Percentiles rank a stretch among this genome's conserved stretches.
phyloP scores from a whole-genome alignment of 2,797 vertebrate species.

The Anas acuta region DNA sequence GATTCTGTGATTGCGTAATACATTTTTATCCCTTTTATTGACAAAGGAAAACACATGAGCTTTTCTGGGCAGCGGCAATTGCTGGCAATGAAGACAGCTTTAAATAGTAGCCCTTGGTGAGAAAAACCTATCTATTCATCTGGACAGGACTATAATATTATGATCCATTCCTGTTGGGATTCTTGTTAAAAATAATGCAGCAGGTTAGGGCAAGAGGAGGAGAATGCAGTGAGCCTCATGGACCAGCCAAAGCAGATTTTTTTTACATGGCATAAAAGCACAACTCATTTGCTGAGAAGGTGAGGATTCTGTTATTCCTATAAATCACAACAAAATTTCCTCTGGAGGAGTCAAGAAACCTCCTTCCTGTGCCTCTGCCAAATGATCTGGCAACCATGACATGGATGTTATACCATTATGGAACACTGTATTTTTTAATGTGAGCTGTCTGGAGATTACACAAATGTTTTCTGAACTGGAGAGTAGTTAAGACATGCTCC shows the following conservation, averaged over 20 bases:
- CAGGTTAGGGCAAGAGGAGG: not conserved
- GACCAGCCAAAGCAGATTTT: not conserved
- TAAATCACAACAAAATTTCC: not conserved
- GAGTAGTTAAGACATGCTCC: not conserved
- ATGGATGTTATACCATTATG: not conserved
- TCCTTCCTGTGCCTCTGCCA: not conserved
- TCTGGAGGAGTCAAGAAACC: not conserved
- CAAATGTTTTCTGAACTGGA: not conserved
- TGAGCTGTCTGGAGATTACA: not conserved
- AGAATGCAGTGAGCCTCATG: not conserved
- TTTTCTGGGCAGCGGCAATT: not conserved
- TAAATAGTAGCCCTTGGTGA: not conserved
- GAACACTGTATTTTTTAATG: not conserved
- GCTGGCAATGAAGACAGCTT: not conserved
- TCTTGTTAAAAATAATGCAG: not conserved
- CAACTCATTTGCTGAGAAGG: not conserved
- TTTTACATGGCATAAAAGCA: not conserved
- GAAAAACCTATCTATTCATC: not conserved
- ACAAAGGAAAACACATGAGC: not conserved
- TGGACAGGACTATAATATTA: not conserved
- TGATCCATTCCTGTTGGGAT: not conserved
- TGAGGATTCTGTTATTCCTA: not conserved
- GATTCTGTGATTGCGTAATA: not conserved
- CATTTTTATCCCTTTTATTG: not conserved
- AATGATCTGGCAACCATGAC: not conserved